Evolutionary conservation across 2,113 vertebrate genomes (phyloP).

Genomic region (Poeciliopsis prolifica): DNA sequence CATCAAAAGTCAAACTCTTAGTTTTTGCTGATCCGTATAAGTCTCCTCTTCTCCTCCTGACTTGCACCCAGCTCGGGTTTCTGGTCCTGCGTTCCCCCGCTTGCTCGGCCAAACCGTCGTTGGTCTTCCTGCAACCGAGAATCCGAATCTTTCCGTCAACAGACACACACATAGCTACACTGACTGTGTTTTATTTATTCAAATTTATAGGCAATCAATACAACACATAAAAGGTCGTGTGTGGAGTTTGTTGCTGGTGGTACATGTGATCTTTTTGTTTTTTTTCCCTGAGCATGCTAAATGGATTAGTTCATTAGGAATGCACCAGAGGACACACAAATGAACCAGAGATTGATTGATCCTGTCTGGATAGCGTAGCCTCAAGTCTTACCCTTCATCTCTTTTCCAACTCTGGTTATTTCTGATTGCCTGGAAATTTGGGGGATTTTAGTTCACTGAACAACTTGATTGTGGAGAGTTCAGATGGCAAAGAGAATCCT

Average conservation of each 20-base stretch:
- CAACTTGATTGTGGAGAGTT: neutral
- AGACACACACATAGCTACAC: too few species aligned
- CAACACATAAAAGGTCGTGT: constrained; percentile 17
- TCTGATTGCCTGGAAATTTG: neutral
- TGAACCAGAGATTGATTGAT: constrained; percentile 65
- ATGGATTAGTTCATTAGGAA: constrained; percentile 67
- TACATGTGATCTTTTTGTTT: constrained; percentile 12
- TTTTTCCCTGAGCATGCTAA: constrained; percentile 27
- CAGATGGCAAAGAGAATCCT: neutral
- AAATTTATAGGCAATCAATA: constrained; percentile 30
- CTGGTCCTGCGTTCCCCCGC: neutral
- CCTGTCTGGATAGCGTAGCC: constrained; percentile 48
- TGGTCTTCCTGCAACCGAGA: neutral
- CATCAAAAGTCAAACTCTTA: too few species aligned
- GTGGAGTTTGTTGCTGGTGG: constrained; percentile 11
- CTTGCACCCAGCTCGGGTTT: neutral
- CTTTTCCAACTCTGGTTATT: constrained; percentile 42
- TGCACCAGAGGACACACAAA: constrained; percentile 44
- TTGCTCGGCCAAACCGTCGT: neutral
- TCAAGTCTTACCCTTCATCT: constrained; percentile 52
- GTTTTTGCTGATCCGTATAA: neutral
- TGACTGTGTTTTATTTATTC: neutral
- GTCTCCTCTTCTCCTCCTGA: neutral
- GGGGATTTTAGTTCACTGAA: neutral
- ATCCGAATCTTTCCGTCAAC: neutral